Base-by-base conservation (phyloP, 2,888 invertebrate genomes). In the Apamea anceps region DNA sequence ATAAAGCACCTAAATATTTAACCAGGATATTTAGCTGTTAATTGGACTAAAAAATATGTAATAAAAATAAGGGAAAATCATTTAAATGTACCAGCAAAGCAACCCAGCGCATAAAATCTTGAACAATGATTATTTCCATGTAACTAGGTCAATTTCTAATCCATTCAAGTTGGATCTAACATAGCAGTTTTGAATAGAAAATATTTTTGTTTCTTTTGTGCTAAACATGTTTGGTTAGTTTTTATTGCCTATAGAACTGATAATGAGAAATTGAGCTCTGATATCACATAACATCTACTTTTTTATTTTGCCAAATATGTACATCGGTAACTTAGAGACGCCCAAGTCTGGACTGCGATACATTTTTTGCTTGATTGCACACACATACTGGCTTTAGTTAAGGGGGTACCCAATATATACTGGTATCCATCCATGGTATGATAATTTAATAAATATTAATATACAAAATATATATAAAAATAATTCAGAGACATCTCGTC, bases 61-160 rank as follows among this genome's bases (percentile, higher is more conserved):
- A 15, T 37, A 63, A 67, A 72, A 57, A 67, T 62, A 37, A 67
- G 72, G 28, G 6, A 68, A 71, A 72, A 66, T 57, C 66, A 79
- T 84, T 84, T 72, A 76, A 75, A 75, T 71, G 15, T 54, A 70
- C 48, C 54, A 67, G 63, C 68, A 74, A 81, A 71, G 71, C 67
- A 79, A 83, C 73, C 84, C 83, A 87, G 74, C 81, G 85, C 88
- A 90, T 80, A 84, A 89, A 89, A 89, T 85, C 88, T 85, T 90
- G 86, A 91, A 91, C 92, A 92, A 92, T 91, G 87, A 91, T 90
- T 88, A 88, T 90, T 91, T 88, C 85, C 85, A 90, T 90, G 90
- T 87, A 94, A 92, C 90, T 94, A 90, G 95, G 94, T 93, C 93
- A 93, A 93, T 94, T 94, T 94, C 93, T 94, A 94, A 94, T 93